Evolutionary conservation across 2,113 vertebrate genomes (phyloP).

Genomic region (Pygoscelis antarcticus): DNA sequence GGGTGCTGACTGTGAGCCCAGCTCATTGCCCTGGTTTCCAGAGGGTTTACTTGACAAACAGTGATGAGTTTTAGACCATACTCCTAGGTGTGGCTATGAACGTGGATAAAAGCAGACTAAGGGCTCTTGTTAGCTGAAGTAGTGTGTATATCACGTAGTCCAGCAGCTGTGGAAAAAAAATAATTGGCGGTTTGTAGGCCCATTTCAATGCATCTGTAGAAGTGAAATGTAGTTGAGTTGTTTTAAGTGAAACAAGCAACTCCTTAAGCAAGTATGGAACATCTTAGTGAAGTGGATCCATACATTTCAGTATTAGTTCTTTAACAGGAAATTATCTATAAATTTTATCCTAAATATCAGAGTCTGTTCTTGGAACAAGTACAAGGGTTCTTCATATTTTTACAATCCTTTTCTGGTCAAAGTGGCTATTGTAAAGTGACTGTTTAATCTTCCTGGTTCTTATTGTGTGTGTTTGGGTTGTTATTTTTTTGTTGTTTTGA

Average conservation of each 20-base stretch:
- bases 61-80: accelerated
- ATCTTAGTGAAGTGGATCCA: not conserved
- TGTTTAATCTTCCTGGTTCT: not conserved
- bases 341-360: not conserved
- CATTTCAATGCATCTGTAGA: not conserved
- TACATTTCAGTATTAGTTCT: not conserved
- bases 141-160: not conserved
- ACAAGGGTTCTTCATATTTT: not conserved
- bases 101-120: not conserved
- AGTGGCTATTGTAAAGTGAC: not conserved
- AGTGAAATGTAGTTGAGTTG: not conserved
- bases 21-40: not conserved
- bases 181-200: not conserved
- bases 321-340: not conserved
- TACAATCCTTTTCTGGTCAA: not conserved
- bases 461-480: not conserved
- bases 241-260: not conserved
- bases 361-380: not conserved
- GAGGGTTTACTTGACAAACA: not conserved
- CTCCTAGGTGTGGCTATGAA: not conserved
- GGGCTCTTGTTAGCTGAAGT: not conserved
- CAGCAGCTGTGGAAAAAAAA: not conserved
- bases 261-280: not conserved
- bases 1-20: not conserved
- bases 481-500: not conserved